Base-by-base conservation (phyloP, 2,888 invertebrate species). In the Apotomis turbidana region DNA sequence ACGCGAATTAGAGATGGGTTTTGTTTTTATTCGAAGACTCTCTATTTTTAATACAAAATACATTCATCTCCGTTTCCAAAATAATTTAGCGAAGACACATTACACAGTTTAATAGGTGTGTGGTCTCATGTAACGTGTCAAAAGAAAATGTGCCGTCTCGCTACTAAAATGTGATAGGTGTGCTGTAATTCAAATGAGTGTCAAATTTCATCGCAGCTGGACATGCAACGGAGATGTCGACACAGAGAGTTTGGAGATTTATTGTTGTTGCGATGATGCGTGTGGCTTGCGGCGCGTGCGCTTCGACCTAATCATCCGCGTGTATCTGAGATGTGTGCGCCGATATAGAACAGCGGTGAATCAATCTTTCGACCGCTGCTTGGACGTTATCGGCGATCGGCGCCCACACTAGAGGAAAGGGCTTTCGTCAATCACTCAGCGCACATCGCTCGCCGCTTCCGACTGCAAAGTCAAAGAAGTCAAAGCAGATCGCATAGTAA, bases 311-410 rank as follows among this genome's bases (percentile, higher is more conserved):
- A 90, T 89, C 89, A 77, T 80, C 82, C 81, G 27, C 27, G 78
- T 82, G 81, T 85, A 88, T 89, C 87, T 83, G 73, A 87, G 90
- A 90, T 90, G 84, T 80, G 81, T 83, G 83, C 83, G 80, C 75
- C 82, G 90, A 91, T 92, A 90, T 81, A 81, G 80, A 80, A 80
- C 81, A 83, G 86, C 85, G 83, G 87, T 88, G 90, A 91, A 93
- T 93, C 90, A 91, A 93, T 93, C 90, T 91, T 87, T 80, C 82
- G 81, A 80, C 83, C 82, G 81, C 77, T 54, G 58, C 63, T 59
- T 80, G 78, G 82, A 84, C 83, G 82, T 88, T 90, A 91, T 91
- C 91, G 85, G 54, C 74, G 82, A 90, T 91, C 90, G 73, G 80
- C 85, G 86, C 86, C 86, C 85, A 87, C 87, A 83, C 81, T 76